Evolutionary conservation across 2,113 vertebrate species (phyloP), one percentile per base, ranked within the genome.

Genomic region (Himantopus leucocephalus): DNA sequence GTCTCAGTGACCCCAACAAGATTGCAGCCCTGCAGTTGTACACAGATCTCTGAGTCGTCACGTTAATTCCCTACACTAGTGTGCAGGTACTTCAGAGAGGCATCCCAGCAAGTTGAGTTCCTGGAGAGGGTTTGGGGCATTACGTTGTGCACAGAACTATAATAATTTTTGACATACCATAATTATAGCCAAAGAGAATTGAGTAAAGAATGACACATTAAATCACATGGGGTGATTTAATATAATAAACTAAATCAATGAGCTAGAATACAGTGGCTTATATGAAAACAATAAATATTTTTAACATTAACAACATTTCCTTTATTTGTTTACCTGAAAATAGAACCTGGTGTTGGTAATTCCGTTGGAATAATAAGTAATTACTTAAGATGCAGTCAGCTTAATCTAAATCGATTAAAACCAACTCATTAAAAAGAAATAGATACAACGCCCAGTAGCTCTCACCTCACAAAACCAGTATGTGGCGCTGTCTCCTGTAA

Each of bases 401-500:
- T 53, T 80, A 35, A 94, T 75, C 52, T 72, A 47, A 58, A 75
- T 58, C 60, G 27, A 77, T 93, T 50, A 21, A 90, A 70, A 10
- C 2, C 17, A n/a, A 41, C 23, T 73, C 39, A 58, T 67, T 29
- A 68, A 66, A 24, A 12, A 52, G 17, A 81, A 70, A 26, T 4
- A 50, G n/a, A 45, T 24, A 48, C 45, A 41, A 9, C 2, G n/a
- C 14, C 34, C n/a, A 6, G 77, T 5, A 12, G 72, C 47, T 73
- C 80, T 82, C 32, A 12, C 82, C 39, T 8, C 9, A 2, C 9
- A 56, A 63, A 55, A 47, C 97, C 98, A 97, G 95, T 66, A 35
- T 79, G 98, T 98, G 98, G 98, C 97, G 92, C 97, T 98, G 97
- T 97, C 81, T 96, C 94, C 98, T 92, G 39, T 14, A 4, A 60